Base-by-base conservation (phyloP, 1,140 invertebrate species). In the Orchesella cincta region DNA sequence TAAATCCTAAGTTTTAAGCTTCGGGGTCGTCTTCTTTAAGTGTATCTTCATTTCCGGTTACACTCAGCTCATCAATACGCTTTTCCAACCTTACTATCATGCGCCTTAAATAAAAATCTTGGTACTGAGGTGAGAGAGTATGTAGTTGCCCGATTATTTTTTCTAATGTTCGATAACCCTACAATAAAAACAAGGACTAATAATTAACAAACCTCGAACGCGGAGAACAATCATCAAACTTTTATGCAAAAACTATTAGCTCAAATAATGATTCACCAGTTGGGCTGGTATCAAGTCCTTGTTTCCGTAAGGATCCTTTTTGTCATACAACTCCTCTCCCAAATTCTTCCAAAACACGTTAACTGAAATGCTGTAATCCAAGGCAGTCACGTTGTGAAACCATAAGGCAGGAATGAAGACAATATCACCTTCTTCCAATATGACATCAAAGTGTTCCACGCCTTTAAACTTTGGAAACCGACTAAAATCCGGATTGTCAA, bases 371-470 rank as follows among this genome's bases (percentile, higher is more conserved):
- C 88, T 86, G 83, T 86, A 88, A 16, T 88, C 86, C 23, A 86
- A 36, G 20, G 88, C 86, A 28, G 84, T 85, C 28, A 89, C 86
- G 82, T 89, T 90, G 80, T 90, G 89, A 79, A 90, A 89, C 89
- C 89, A 90, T n/a, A 90, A 83, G 26, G 88, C 88, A 28, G 90
- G 90, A 75, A 91, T 90, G 78, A 88, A 90, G 46, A 91, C 81
- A 80, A 90, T 85, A 79, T 91, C 89, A 1, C 90, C 90, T 51
- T 87, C 83, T 70, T 86, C 82, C 20, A 91, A 82, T 23, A 87
- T 74, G 78, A 85, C 85, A 83, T 88, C 87, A 73, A 84, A 84
- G 34, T 83, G 85, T 1, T 80, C 79, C 3, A 85, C 86, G 39
- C 85, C 79, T 20, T 73, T 73, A 83, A 90, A 89, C 20, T 84